Percentiles rank a stretch among this genome's conserved stretches.
Evolutionary conservation across 1,140 invertebrate genomes (phyloP).

Genomic region (honey bee (Apis mellifera)): Amel_HAv3.1 CM009945.2:350501-351000

Average conservation of each 20-base stretch:
- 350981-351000: conserved; percentile 6
- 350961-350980: conserved; percentile 14
- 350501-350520: too few relatives aligned
- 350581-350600: not conserved
- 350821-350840: conserved; percentile 55
- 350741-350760: conserved; percentile 46
- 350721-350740: conserved; percentile 26
- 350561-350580: not conserved
- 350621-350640: not conserved
- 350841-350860: conserved; percentile 36
- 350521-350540: too few relatives aligned
- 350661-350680: not conserved
- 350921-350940: conserved; percentile 41
- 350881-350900: conserved; percentile 49
- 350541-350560: too few relatives aligned
- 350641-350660: not conserved
- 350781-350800: conserved; percentile 73
- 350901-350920: conserved; percentile 47
- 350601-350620: not conserved
- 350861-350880: conserved; percentile 52
- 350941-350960: conserved; percentile 59
- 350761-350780: conserved; percentile 59
- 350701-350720: not conserved
- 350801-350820: conserved; percentile 66
- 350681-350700: not conserved